A percentile compares a stretch with the other conserved stretches of the same genome.
phyloP scores from a whole-genome alignment of 2,888 invertebrate genomes.

The Erannis defoliaria region DNA sequence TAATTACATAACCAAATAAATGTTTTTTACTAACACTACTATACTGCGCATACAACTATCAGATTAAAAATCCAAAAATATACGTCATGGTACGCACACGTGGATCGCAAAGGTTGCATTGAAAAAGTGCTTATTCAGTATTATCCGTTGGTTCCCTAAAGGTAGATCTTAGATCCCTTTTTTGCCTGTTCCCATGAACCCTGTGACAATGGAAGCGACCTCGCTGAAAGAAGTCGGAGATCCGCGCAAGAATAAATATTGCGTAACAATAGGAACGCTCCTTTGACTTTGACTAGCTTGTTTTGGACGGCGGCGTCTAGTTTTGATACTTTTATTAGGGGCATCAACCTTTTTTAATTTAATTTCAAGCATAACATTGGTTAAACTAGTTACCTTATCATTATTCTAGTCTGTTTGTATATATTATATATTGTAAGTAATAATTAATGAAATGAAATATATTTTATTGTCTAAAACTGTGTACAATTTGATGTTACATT shows the following conservation, averaged over 20 bases:
- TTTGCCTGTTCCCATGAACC: conserved; percentile 86
- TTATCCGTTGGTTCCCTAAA: conserved; percentile 75
- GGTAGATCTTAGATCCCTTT: conserved; percentile 70
- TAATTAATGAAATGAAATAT: too few relatives aligned
- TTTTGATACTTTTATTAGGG: conserved; percentile 64
- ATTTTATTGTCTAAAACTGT: too few relatives aligned
- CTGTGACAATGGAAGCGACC: conserved; percentile 81
- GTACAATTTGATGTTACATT: too few relatives aligned
- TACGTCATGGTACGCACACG: conserved; percentile 77
- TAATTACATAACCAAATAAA: conserved; percentile 54
- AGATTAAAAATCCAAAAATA: conserved; percentile 70
- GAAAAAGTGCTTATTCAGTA: conserved; percentile 84
- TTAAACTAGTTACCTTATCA: too few relatives aligned
- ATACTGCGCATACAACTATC: conserved; percentile 60
- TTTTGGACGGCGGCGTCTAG: conserved; percentile 38
- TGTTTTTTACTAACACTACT: conserved; percentile 38
- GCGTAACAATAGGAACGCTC: conserved; percentile 82
- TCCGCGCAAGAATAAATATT: conserved; percentile 86
- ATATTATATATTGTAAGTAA: too few relatives aligned
- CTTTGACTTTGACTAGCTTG: conserved; percentile 77
- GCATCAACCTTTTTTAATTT: not conserved
- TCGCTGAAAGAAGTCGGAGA: conserved; percentile 78
- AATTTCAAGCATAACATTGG: not conserved
- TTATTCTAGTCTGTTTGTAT: too few relatives aligned
- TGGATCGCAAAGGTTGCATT: conserved; percentile 64